A percentile compares a stretch with the other conserved stretches of the same genome.
phyloP scores from a whole-genome alignment of 2,113 vertebrate species.

The Terrapene triunguis region DNA sequence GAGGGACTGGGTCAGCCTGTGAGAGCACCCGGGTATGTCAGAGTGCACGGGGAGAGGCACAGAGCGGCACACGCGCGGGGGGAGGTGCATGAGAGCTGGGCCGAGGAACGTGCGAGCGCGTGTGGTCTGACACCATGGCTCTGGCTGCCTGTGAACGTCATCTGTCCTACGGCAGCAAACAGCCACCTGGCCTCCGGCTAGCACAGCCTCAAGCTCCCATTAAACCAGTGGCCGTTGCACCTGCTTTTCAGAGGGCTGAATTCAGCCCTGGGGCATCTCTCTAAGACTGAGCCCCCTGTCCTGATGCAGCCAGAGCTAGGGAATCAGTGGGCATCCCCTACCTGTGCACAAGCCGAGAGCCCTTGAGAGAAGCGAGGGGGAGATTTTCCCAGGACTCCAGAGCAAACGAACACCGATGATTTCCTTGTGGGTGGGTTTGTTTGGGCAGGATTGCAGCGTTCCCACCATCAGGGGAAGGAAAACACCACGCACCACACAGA shows the following conservation, averaged over 20 bases:
- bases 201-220: not conserved
- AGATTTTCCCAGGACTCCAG: not conserved
- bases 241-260: not conserved
- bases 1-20: not conserved
- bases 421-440: not conserved
- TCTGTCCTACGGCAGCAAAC: not conserved
- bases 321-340: accelerated
- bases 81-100: not conserved
- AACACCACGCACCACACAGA: not conserved
- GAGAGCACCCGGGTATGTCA: accelerated
- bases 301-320: not conserved
- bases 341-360: not conserved
- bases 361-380: accelerated
- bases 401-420: accelerated
- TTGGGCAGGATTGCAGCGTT: not conserved
- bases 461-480: not conserved
- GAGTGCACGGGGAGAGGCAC: not conserved
- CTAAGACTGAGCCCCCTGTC: not conserved
- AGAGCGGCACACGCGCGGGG: not conserved
- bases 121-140: not conserved
- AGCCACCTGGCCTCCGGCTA: not conserved
- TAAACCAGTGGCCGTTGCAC: not conserved
- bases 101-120: not conserved
- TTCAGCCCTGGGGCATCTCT: not conserved
- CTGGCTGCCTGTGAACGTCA: not conserved